phyloP scores from a whole-genome alignment of 2,113 vertebrate species.

The Grantiella picta region DNA sequence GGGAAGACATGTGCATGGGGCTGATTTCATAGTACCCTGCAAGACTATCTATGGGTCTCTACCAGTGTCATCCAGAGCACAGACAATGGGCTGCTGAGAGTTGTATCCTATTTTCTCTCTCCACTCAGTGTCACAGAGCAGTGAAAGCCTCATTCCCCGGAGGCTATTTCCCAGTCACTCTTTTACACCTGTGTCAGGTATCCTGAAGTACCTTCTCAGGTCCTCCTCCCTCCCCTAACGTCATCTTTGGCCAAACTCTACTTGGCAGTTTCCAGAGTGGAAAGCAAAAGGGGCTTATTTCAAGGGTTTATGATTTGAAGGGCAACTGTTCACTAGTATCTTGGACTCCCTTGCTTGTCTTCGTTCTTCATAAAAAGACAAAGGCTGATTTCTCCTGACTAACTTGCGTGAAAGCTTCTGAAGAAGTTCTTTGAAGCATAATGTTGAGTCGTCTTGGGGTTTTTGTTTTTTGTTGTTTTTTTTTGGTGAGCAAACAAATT shows the following conservation, averaged over 20 bases:
- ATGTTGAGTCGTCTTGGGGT: not conserved
- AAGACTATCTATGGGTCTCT: not conserved
- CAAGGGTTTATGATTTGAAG: not conserved
- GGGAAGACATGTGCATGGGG: not conserved
- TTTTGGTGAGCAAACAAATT: not conserved
- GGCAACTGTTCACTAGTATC: not conserved
- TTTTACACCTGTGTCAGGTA: not conserved
- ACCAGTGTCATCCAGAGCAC: not conserved
- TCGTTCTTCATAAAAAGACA: not conserved
- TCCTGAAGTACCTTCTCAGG: not conserved
- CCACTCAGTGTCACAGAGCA: not conserved
- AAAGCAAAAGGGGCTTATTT: not conserved
- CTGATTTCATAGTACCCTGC: rapidly evolving
- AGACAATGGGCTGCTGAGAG: not conserved
- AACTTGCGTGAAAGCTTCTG: not conserved
- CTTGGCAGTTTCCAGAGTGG: not conserved
- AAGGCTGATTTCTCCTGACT: not conserved
- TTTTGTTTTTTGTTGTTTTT: not conserved
- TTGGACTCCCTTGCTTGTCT: not conserved
- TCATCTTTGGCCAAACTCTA: not conserved
- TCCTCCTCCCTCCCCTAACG: not conserved
- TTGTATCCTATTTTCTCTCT: not conserved
- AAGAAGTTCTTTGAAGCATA: not conserved
- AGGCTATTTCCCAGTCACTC: not conserved
- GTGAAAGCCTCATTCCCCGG: not conserved